These are phyloP conservation scores for Magallana nippona DNA, from an alignment of 2,888 invertebrate genomes.

Conservation along the genomic window DNA sequence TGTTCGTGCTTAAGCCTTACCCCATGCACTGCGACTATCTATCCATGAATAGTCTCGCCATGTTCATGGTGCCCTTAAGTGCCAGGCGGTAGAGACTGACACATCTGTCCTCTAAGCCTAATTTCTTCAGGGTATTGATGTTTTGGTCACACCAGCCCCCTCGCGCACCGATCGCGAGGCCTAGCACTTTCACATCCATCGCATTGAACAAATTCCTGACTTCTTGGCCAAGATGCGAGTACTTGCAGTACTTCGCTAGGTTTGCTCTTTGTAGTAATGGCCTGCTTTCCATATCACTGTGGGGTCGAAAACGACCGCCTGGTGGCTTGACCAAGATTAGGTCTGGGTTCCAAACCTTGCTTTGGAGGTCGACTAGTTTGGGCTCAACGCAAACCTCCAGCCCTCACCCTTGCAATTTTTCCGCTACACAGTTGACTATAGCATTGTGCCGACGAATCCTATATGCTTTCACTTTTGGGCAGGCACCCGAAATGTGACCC, in stretches of 20 bases:
- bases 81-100: constrained; percentile 40
- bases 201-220: constrained; percentile 2
- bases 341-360: neutral
- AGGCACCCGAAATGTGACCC: constrained; percentile 49
- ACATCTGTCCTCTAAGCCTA: constrained; percentile 38
- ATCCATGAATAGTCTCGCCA: constrained; percentile 40
- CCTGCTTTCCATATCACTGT: no score
- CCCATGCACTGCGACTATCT: no score
- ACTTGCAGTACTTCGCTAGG: constrained; percentile 32
- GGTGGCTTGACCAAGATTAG: constrained; percentile 1
- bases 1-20: no score
- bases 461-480: no score
- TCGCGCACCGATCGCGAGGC: no score
- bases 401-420: constrained; percentile 19
- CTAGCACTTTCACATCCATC: neutral
- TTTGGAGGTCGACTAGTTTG: neutral
- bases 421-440: neutral
- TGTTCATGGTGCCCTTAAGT: constrained; percentile 46
- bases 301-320: constrained; percentile 22
- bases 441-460: constrained; percentile 46
- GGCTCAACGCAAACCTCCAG: constrained; percentile 30
- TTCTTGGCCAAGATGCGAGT: neutral
- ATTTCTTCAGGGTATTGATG: neutral
- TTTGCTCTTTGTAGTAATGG: constrained; percentile 17
- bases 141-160: constrained; percentile 32